Evolutionary conservation across 2,888 invertebrate genomes (phyloP), one percentile per base, ranked within the genome.

Genomic region (Drosophila buzzatii): DNA sequence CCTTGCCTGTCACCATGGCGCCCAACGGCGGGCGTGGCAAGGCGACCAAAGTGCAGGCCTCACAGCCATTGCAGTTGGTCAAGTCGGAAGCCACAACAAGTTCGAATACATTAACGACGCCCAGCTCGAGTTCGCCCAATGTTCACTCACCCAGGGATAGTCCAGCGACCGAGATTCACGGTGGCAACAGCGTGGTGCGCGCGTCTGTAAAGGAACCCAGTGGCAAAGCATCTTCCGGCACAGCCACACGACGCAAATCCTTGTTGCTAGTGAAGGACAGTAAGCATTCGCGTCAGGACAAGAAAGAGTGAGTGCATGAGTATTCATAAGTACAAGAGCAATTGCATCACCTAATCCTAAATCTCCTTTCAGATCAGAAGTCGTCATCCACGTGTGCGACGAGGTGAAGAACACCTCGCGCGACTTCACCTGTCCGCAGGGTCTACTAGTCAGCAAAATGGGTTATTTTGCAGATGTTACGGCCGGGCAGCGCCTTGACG

Each of bases 341-440:
- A 37, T 14, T 35, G 6, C 37, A 39, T 41, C 3, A 33, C 8
- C 10, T 8, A 2, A 31, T 47, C 27, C 12, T 9, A 5, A 33
- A n/a, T 12, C 14, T 9, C 10, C 39, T 69, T 92, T 39, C 81
- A 96, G 96, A 27, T 95, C 95, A 3, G 97, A 98, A 90, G 97
- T 99, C 18, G 96, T 98, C 91, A 99, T 99, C 79, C 98, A 98
- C 91, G 98, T 99, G 0, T 98, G 98, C 89, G 99, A 99, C 91
- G 99, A 99, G 93, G 96, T 97, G 1, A 98, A 98, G 92, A 97
- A 96, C 61, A 94, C 96, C 66, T 97, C 97, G 79, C 96, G 97
- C 90, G 98, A 98, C 92, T 99, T 99, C 92, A 94, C 95, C 60
- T 99, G 99, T 90, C 96, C 97, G 0, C 97, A 98, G 91, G 96